Percentiles rank a stretch among this genome's conserved stretches.
Conservation (phyloP, 1,140 invertebrate species). For the Leptinotarsa defecta region DNA sequence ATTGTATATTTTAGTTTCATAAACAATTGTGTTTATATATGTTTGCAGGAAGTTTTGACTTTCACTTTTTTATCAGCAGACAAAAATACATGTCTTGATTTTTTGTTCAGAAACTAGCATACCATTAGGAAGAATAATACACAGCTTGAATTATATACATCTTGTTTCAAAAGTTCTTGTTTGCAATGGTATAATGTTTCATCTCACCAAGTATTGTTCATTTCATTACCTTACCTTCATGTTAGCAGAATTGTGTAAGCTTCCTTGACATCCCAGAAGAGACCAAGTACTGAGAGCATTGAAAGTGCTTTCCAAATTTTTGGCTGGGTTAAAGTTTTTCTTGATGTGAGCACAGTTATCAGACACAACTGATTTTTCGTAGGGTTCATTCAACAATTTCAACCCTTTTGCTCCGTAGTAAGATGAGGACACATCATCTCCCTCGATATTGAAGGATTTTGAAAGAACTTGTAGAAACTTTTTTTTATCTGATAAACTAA, state of each 20-base stretch:
- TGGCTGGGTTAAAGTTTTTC: conserved; percentile 38
- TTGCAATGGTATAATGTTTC: too few species aligned
- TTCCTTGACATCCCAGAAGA: conserved; percentile 45
- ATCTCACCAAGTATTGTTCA: too few species aligned
- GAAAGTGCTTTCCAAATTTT: conserved; percentile 42
- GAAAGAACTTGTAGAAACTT: conserved; percentile 42
- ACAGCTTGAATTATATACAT: too few species aligned
- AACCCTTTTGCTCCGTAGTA: conserved; percentile 47
- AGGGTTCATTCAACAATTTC: conserved; percentile 40
- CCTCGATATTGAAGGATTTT: conserved; percentile 36
- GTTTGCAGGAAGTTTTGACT: too few species aligned
- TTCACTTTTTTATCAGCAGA: too few species aligned
- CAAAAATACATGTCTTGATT: too few species aligned
- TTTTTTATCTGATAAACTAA: conserved; percentile 40
- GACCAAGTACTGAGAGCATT: conserved; percentile 44
- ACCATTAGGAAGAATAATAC: too few species aligned
- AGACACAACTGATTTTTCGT: conserved; percentile 36
- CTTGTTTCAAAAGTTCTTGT: too few species aligned
- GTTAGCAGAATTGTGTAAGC: conserved; percentile 44
- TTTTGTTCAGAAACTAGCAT: too few species aligned
- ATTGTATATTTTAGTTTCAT: too few species aligned
- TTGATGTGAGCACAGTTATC: conserved; percentile 43
- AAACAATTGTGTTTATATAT: too few species aligned
- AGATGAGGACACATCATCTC: conserved; percentile 39
- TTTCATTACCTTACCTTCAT: conserved; percentile 42